phyloP scores from a whole-genome alignment of 2,113 vertebrate species.

The Halcyon malimbica region DNA sequence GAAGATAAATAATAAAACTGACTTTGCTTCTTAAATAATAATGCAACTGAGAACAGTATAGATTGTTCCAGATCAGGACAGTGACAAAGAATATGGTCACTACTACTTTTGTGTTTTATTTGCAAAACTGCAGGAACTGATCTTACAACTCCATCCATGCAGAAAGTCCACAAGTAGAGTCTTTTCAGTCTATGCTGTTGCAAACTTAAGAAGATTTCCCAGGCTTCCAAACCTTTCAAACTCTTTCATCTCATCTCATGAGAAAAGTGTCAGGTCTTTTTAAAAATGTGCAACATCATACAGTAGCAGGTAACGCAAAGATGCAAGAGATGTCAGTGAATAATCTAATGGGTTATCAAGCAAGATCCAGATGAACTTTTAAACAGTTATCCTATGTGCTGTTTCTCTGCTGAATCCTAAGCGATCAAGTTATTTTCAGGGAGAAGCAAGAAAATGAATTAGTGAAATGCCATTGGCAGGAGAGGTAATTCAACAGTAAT shows the following conservation, averaged over 20 bases:
- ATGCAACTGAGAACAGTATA: conserved; percentile 3
- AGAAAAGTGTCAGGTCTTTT: background rate
- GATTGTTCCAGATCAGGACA: background rate
- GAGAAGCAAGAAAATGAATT: background rate
- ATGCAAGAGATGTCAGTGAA: background rate
- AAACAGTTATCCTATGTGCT: background rate
- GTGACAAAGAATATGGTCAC: background rate
- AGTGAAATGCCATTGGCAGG: background rate
- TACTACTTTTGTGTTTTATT: background rate
- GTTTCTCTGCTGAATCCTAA: background rate
- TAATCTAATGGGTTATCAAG: background rate
- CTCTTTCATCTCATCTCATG: background rate
- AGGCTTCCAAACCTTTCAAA: background rate
- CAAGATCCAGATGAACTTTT: background rate
- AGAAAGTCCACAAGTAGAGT: background rate
- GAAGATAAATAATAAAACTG: conserved; percentile 26
- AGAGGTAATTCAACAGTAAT: background rate
- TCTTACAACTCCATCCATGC: background rate
- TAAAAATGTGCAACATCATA: background rate
- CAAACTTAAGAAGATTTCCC: background rate
- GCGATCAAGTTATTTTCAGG: background rate
- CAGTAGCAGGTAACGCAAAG: background rate
- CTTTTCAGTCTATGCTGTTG: background rate
- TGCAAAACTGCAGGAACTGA: background rate
- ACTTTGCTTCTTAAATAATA: conserved; percentile 29